Conservation (phyloP, 1,140 invertebrate species). For the Platyscapa corneri region DNA sequence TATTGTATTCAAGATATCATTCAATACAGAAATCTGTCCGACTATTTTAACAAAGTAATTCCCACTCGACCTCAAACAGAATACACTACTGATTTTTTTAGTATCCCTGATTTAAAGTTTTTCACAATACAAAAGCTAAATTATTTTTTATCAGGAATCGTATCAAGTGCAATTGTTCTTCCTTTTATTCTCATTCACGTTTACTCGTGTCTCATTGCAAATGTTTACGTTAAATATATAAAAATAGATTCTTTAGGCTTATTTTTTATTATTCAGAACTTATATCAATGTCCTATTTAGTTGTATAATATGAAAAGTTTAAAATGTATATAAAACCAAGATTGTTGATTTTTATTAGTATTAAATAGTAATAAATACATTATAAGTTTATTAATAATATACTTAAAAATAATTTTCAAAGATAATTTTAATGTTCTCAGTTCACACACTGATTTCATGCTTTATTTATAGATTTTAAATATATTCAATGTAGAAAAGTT, state of each 20-base stretch:
- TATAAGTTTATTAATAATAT: background rate
- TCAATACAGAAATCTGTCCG: background rate
- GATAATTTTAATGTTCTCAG: background rate
- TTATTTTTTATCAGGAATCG: conserved; percentile 43
- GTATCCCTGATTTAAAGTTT: conserved; percentile 17
- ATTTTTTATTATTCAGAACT: background rate
- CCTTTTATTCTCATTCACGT: conserved; percentile 12
- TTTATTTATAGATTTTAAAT: background rate
- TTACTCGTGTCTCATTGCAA: background rate
- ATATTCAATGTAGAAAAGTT: background rate
- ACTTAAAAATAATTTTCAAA: background rate
- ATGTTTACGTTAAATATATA: conserved; percentile 18
- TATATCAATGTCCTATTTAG: too few species aligned
- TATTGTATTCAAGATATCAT: background rate
- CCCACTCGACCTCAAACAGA: conserved; percentile 9
- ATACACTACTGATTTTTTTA: conserved; percentile 33
- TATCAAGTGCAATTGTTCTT: conserved; percentile 36
- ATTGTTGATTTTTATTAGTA: background rate
- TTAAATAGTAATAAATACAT: too few species aligned
- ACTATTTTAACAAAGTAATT: conserved; percentile 8
- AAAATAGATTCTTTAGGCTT: conserved; percentile 45
- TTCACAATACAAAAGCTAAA: conserved; percentile 24
- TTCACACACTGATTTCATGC: background rate
- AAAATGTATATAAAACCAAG: background rate
- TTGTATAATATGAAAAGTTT: too few species aligned